Percentiles rank a stretch among this genome's conserved stretches.
Evolutionary conservation across 1,140 invertebrate genomes (phyloP).

Genomic region (Drosophila pseudoobscura): DNA sequence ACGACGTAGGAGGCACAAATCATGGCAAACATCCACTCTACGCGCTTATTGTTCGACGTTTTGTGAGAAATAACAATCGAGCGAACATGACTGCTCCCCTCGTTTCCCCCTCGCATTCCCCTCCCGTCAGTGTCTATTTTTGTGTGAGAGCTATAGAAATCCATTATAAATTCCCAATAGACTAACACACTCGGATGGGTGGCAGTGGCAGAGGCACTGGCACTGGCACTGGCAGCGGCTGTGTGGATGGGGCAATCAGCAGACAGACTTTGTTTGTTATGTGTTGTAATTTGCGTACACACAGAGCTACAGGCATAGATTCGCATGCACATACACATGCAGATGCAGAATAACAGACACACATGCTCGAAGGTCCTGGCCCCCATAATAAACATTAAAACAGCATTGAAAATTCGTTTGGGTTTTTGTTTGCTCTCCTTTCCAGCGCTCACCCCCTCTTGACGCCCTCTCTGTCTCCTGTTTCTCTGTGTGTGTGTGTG

Average conservation of each 20-base stretch:
- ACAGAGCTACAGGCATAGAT: neutral
- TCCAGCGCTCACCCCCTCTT: neutral
- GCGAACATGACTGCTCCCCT: slow-evolving; percentile 8
- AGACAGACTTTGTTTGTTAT: slow-evolving; percentile 69
- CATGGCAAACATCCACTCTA: slow-evolving; percentile 32
- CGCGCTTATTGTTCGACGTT: slow-evolving; percentile 38
- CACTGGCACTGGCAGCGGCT: no score
- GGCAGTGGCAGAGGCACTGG: neutral
- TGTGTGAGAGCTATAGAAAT: slow-evolving; percentile 33
- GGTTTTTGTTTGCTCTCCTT: slow-evolving; percentile 37
- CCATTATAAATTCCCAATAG: slow-evolving; percentile 74
- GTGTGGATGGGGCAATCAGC: slow-evolving; percentile 52
- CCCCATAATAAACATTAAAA: slow-evolving; percentile 65
- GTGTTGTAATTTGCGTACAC: slow-evolving; percentile 73
- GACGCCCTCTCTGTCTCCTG: neutral
- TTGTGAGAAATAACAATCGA: slow-evolving; percentile 50
- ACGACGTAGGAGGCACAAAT: slow-evolving; percentile 11
- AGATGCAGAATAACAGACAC: neutral
- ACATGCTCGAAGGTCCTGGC: slow-evolving; percentile 37
- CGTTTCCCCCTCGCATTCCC: no score
- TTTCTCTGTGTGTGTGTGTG: neutral
- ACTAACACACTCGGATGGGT: slow-evolving; percentile 22
- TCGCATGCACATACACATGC: neutral
- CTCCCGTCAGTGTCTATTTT: slow-evolving; percentile 3
- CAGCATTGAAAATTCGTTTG: slow-evolving; percentile 69